phyloP scores from a whole-genome alignment of 2,797 vertebrate species.

The Rousettus madagascariensis region DNA sequence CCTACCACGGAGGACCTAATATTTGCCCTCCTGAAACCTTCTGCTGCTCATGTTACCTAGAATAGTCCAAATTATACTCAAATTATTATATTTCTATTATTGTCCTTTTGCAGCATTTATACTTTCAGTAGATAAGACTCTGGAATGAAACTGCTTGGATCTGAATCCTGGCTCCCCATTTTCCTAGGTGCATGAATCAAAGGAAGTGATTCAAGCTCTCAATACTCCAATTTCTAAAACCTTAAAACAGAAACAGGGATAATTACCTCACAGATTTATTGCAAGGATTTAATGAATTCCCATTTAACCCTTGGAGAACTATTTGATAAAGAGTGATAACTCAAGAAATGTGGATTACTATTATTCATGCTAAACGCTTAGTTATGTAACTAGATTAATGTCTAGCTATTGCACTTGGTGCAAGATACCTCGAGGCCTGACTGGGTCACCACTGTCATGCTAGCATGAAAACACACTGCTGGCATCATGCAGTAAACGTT shows the following conservation, averaged over 20 bases:
- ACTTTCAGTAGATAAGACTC: background rate
- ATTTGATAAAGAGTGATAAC: background rate
- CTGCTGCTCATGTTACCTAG: background rate
- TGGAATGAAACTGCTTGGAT: background rate
- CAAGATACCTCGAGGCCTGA: background rate
- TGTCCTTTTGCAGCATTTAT: background rate
- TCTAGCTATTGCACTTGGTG: background rate
- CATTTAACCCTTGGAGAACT: background rate
- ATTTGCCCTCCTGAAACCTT: background rate
- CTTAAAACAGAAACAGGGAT: background rate
- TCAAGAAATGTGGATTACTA: background rate
- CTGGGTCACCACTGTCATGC: background rate
- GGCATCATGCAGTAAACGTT: background rate
- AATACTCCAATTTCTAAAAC: background rate
- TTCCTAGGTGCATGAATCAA: background rate
- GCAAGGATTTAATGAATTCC: background rate
- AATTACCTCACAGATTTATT: background rate
- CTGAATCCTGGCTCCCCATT: background rate
- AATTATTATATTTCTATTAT: background rate
- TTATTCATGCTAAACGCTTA: background rate
- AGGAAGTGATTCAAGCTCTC: background rate
- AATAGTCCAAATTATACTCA: background rate
- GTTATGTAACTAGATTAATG: background rate
- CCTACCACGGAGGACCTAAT: rapidly evolving
- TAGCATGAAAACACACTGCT: background rate